Evolutionary conservation across 1,140 invertebrate genomes (phyloP).

Genomic region (Potamilus streckersoni): DNA sequence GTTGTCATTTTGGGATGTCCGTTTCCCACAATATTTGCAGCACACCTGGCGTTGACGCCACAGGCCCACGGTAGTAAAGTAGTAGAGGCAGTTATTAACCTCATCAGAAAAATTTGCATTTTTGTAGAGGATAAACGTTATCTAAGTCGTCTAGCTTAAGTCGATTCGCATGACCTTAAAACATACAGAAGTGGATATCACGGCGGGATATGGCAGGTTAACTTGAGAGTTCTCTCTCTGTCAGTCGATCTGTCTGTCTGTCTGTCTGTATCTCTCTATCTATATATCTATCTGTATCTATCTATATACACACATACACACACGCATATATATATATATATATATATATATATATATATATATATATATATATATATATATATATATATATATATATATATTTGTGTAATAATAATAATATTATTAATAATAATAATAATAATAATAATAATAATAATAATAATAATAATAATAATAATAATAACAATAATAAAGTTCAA

Average conservation of each 20-base stretch:
- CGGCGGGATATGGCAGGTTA: constrained; percentile 57
- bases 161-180: constrained; percentile 32
- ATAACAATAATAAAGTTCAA: too few species aligned
- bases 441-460: too few species aligned
- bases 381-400: too few species aligned
- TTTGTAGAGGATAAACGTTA: constrained; percentile 46
- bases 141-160: constrained; percentile 44
- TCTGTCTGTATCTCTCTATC: rapidly evolving
- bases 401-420: too few species aligned
- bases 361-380: too few species aligned
- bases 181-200: constrained; percentile 43
- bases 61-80: constrained; percentile 35
- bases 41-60: constrained; percentile 34
- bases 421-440: too few species aligned
- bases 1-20: too few species aligned
- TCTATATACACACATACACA: not conserved
- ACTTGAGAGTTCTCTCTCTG: not conserved
- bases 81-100: constrained; percentile 45
- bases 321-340: too few species aligned
- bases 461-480: too few species aligned
- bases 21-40: too few species aligned
- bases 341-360: too few species aligned
- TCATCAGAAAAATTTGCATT: constrained; percentile 43
- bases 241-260: too few species aligned
- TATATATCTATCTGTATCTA: not conserved